Evolutionary conservation across 1,140 invertebrate genomes (phyloP), one percentile per base, ranked within the genome.

Genomic region (Leptinotarsa lineolata): DNA sequence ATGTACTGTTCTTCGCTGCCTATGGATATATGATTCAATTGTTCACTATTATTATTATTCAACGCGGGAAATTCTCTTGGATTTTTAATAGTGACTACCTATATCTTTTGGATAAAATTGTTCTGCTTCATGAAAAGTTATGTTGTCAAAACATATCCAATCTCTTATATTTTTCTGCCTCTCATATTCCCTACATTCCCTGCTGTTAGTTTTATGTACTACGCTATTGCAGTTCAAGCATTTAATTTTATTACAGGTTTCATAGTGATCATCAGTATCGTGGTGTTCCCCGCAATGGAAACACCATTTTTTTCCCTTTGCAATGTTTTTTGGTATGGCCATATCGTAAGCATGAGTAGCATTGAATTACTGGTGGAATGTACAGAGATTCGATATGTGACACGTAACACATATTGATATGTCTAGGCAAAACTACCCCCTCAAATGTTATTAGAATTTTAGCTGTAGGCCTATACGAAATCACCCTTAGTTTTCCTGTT

Each of bases 251-350:
- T 30, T 16, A 20, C 20, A 46, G 0, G 6, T 21, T 13, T 61
- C 22, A 61, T 20, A 61, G 4, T 1, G 16, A 11, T 68, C 18
- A 30, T 68, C 44, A 44, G 13, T 18, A 4, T 39, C 44, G 16
- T 39, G 30, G 4, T 59, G 18, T 21, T 64, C 61, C 30, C 11
- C 44, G 45, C 71, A 68, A 44, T 72, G 24, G 24, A 24, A 24
- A 24, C 24, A 24, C 24, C 24, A 59, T n/a, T 30, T 21, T 72
- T 54, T 72, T 1, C 63, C 64, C 24, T 48, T 67, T 72, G 30
- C 71, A 72, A 12, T 20, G 18, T 39, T 66, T 72, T 58, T 39
- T 66, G 6, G 64, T 72, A 30, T 72, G 71, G 6, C 71, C 71
- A 21, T 58, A 72, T 39, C 22, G 67, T 39, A 72, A 44, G 13